A percentile compares a stretch with the other conserved stretches of the same genome.
These are phyloP conservation scores for Synergus laeviventris DNA, from an alignment of 2,888 invertebrate species.

Conservation along the genomic window DNA sequence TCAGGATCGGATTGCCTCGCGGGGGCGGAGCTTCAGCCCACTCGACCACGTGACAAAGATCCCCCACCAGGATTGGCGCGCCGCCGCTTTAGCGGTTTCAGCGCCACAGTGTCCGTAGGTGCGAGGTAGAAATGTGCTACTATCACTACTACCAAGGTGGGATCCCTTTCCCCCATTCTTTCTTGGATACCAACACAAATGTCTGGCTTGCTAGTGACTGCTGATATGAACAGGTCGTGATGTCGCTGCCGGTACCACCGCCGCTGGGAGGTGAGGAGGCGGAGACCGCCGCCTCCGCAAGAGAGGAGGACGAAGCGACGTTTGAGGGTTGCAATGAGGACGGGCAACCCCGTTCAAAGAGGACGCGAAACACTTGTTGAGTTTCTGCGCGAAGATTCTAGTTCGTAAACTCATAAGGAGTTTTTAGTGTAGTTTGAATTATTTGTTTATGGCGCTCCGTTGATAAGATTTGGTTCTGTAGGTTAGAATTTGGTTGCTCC, in stretches of 20 bases:
- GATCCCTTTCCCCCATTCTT: constrained; percentile 57
- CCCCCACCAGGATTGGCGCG: constrained; percentile 44
- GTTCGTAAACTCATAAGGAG: constrained; percentile 7
- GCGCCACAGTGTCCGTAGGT: constrained; percentile 44
- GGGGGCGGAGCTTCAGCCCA: constrained; percentile 75
- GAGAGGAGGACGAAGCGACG: constrained; percentile 48
- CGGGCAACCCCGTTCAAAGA: constrained; percentile 50
- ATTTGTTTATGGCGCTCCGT: neutral
- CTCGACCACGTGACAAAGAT: constrained; percentile 65
- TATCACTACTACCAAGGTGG: constrained; percentile 47
- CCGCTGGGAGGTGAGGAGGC: constrained; percentile 39
- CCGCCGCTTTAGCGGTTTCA: constrained; percentile 29
- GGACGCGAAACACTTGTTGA: constrained; percentile 70
- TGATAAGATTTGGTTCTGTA: neutral
- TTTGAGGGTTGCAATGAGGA: constrained; percentile 40
- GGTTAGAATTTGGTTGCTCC: neutral
- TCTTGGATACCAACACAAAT: constrained; percentile 8
- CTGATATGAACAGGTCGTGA: constrained; percentile 27
- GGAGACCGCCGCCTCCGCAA: constrained; percentile 55
- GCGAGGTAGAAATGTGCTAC: constrained; percentile 6
- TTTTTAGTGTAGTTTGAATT: neutral
- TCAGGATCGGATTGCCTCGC: constrained; percentile 72
- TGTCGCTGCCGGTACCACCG: constrained; percentile 48
- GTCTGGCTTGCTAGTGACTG: neutral
- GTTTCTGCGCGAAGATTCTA: constrained; percentile 48